A percentile compares a stretch with the other conserved stretches of the same genome.
Conservation (phyloP, 2,113 vertebrate species). For the Pipra filicauda region DNA sequence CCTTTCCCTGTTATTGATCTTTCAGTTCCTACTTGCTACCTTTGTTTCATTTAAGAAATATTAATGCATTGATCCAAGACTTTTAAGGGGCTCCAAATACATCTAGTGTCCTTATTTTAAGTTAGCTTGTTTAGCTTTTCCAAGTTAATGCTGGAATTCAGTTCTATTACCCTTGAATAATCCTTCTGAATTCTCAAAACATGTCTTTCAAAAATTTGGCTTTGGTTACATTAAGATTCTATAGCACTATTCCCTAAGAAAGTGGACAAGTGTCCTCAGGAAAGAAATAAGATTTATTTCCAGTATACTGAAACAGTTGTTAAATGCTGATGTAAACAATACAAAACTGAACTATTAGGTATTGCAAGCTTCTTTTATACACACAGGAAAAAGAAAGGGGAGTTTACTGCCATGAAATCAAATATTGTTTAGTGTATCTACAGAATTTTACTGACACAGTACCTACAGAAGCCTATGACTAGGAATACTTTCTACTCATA, state of each 20-base stretch:
- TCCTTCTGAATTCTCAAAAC: neutral
- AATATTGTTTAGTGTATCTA: neutral
- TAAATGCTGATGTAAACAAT: neutral
- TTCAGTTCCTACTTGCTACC: neutral
- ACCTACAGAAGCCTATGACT: neutral
- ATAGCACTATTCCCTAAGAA: neutral
- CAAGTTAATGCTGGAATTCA: neutral
- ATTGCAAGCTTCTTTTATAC: neutral
- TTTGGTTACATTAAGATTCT: neutral
- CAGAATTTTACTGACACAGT: neutral
- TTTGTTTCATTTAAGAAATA: neutral
- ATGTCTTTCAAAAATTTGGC: neutral
- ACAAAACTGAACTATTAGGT: neutral
- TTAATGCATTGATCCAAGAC: neutral
- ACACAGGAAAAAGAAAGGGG: neutral
- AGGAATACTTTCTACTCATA: neutral
- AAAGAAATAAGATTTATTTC: neutral
- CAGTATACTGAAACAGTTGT: neutral
- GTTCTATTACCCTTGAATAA: neutral
- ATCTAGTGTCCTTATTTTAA: neutral
- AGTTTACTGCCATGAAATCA: neutral
- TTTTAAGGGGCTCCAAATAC: neutral
- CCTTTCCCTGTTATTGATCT: neutral
- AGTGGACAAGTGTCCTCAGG: neutral
- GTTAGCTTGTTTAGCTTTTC: neutral